Evolutionary conservation across 2,113 vertebrate genomes (phyloP).

Genomic region (Sylvilagus bachmani): DNA sequence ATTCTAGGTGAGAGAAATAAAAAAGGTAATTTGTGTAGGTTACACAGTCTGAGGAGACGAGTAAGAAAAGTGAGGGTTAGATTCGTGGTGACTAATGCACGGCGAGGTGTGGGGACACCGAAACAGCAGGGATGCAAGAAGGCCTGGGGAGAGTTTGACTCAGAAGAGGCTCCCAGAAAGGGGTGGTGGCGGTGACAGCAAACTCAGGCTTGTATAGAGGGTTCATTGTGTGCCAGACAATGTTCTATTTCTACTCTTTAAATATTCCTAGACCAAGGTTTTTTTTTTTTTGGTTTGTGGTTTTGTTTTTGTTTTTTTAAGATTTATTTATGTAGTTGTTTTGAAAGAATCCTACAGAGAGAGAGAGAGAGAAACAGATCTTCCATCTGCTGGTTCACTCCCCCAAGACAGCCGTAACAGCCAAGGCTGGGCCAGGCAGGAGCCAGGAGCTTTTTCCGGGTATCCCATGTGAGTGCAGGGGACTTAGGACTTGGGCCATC

Average conservation of each 20-base stretch:
- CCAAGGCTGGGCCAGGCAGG: too few relatives aligned
- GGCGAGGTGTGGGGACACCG: neutral
- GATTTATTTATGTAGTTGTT: too few relatives aligned
- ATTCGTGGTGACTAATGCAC: neutral
- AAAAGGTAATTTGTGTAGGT: neutral
- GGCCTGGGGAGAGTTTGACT: neutral
- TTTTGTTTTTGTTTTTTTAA: too few relatives aligned
- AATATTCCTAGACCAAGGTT: neutral
- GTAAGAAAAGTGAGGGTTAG: constrained; percentile 12
- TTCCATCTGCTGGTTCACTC: too few relatives aligned
- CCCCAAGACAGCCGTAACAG: too few relatives aligned
- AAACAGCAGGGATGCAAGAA: neutral
- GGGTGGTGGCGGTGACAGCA: neutral
- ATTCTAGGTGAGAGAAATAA: constrained; percentile 2
- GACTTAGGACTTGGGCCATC: too few relatives aligned
- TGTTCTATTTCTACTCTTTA: neutral
- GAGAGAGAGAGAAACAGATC: too few relatives aligned
- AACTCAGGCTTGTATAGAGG: neutral
- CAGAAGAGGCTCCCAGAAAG: constrained; percentile 39
- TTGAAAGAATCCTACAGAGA: too few relatives aligned
- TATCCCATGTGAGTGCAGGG: too few relatives aligned
- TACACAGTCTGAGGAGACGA: constrained; percentile 16
- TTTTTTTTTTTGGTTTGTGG: neutral
- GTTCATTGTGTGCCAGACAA: neutral
- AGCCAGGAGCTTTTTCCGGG: too few relatives aligned